Evolutionary conservation across 2,113 vertebrate genomes (phyloP), one percentile per base, ranked within the genome.

Genomic region (Saccopteryx leptura): DNA sequence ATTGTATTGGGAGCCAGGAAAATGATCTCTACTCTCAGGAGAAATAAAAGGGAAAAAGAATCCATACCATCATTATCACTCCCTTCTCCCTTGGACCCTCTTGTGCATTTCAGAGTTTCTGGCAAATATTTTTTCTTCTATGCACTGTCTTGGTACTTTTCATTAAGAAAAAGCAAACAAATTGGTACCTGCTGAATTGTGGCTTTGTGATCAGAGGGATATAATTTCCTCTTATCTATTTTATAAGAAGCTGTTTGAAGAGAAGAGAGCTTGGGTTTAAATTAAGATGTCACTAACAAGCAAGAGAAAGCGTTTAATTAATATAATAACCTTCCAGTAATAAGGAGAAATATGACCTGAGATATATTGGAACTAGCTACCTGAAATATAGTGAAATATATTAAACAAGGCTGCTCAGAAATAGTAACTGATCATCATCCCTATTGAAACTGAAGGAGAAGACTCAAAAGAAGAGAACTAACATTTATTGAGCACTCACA

Each of bases 271-370:
- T 80, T 96, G 91, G 23, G 54, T 93, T 93, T 97, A 96, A 97
- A 97, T 96, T 94, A 97, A 97, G 90, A 88, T 96, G 84, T 97
- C 85, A 96, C 48, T 92, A 96, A 97, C 92, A 97, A 96, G 91
- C 89, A 93, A 96, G 92, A 88, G 63, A 91, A 97, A 96, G 79
- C 96, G 93, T 97, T 98, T 98, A 98, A 98, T 98, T 98, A 98
- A 92, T 96, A 82, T 97, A 97, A 97, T 96, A 96, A 96, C 91
- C 94, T 96, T 60, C 89, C 94, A 82, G 94, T 97, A 97, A 95
- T 90, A 95, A 96, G 74, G 56, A 63, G 31, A 87, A 96, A 95
- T 97, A 80, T 82, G 69, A 91, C 63, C 84, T 94, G 63, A 87
- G 87, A 88, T 39, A 61, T 91, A 33, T 69, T 68, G 94, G 80